Conservation (phyloP, 2,797 vertebrate genomes). For the Fratercula arctica region DNA sequence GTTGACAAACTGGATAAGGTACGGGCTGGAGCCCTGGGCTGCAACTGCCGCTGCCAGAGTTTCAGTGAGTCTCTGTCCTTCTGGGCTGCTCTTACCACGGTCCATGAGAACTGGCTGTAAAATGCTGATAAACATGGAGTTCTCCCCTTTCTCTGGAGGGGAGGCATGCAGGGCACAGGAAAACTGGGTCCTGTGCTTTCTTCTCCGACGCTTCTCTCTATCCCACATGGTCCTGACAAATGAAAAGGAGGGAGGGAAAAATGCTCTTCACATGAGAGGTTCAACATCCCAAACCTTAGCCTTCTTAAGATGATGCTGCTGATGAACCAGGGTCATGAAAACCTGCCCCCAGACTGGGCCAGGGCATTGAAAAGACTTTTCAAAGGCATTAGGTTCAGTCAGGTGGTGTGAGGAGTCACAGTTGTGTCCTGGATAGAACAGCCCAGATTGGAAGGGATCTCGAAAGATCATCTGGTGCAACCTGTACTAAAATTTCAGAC, state of each 20-base stretch:
- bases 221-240: background rate
- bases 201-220: background rate
- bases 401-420: background rate
- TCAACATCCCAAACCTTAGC: background rate
- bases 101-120: background rate
- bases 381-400: background rate
- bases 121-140: background rate
- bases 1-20: slow-evolving; percentile 98
- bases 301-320: background rate
- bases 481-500: background rate
- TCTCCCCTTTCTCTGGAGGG: background rate
- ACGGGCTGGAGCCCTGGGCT: background rate
- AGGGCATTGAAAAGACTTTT: background rate
- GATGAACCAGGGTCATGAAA: background rate
- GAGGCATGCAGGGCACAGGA: too few relatives aligned
- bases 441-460: background rate
- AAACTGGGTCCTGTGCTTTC: background rate
- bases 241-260: background rate
- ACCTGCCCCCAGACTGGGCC: background rate
- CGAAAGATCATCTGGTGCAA: background rate
- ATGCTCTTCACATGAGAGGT: background rate
- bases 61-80: background rate
- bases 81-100: background rate
- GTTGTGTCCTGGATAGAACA: background rate
- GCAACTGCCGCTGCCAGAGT: background rate